Conservation (phyloP, 2,888 invertebrate genomes). For the Patella ulyssiponensis region DNA sequence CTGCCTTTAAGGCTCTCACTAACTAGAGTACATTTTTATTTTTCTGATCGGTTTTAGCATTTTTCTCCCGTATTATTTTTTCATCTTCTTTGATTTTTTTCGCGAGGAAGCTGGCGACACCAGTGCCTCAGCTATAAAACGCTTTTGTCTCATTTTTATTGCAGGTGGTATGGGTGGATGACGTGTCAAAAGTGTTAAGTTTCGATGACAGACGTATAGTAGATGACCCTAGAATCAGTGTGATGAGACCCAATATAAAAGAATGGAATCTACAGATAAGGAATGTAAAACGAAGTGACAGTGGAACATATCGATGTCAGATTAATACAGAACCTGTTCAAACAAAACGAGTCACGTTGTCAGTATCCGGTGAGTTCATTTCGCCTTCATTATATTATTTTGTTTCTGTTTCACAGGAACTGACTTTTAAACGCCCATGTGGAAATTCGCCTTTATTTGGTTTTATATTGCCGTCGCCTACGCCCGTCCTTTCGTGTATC, state of each 20-base stretch:
- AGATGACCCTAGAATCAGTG: slow-evolving; percentile 65
- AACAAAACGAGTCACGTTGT: slow-evolving; percentile 57
- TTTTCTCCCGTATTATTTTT: too few relatives aligned
- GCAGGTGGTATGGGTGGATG: slow-evolving; percentile 67
- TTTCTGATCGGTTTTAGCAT: too few relatives aligned
- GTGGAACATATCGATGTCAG: slow-evolving; percentile 66
- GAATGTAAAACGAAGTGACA: slow-evolving; percentile 60
- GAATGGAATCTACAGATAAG: slow-evolving; percentile 68
- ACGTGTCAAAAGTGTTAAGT: slow-evolving; percentile 56
- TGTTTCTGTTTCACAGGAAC: neutral
- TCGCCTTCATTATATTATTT: neutral
- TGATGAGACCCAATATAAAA: slow-evolving; percentile 57
- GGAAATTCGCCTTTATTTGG: too few relatives aligned
- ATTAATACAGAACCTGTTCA: slow-evolving; percentile 64
- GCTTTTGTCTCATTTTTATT: neutral
- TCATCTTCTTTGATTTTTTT: too few relatives aligned
- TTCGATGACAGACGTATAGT: slow-evolving; percentile 58
- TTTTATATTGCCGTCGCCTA: too few relatives aligned
- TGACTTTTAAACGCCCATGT: too few relatives aligned
- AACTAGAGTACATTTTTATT: too few relatives aligned
- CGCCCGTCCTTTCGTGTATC: too few relatives aligned
- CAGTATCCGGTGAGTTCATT: slow-evolving; percentile 74
- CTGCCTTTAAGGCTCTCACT: too few relatives aligned
- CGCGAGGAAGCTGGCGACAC: too few relatives aligned
- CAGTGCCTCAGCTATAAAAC: too few relatives aligned